Evolutionary conservation across 2,888 invertebrate genomes (phyloP).

Genomic region (Drosophila prostipennis): DNA sequence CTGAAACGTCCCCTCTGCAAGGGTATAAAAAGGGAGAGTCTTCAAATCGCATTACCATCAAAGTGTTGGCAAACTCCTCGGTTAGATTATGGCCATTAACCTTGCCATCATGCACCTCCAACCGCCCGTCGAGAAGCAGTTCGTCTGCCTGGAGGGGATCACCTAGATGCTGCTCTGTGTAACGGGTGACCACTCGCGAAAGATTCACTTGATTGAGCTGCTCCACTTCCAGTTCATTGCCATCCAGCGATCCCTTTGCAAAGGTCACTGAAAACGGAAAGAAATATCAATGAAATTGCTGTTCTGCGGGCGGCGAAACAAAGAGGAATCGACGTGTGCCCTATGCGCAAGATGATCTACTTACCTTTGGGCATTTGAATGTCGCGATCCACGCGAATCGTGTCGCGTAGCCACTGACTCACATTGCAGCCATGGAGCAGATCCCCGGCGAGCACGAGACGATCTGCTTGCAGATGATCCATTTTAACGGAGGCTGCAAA

Average conservation of each 20-base stretch:
- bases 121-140: conserved; percentile 76
- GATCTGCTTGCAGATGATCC: conserved; percentile 61
- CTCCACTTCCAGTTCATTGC: conserved; percentile 82
- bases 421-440: conserved; percentile 83
- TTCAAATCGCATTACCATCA: no score
- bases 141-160: conserved; percentile 81
- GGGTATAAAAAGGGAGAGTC: no score
- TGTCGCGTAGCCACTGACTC: conserved; percentile 83
- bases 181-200: conserved; percentile 84
- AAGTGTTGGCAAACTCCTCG: conserved; percentile 85
- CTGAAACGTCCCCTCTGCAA: no score
- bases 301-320: no score
- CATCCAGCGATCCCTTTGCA: conserved; percentile 83
- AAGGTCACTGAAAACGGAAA: conserved; percentile 66
- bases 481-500: conserved; percentile 81
- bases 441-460: conserved; percentile 68
- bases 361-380: conserved; percentile 61
- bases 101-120: conserved; percentile 70
- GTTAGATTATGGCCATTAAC: conserved; percentile 84
- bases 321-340: no score
- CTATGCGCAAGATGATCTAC: background rate
- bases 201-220: conserved; percentile 85
- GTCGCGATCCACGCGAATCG: conserved; percentile 84
- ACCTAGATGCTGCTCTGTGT: conserved; percentile 84
- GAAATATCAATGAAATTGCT: no score